phyloP scores from a whole-genome alignment of 2,888 invertebrate species.

The Caenorhabditis japonica region DNA sequence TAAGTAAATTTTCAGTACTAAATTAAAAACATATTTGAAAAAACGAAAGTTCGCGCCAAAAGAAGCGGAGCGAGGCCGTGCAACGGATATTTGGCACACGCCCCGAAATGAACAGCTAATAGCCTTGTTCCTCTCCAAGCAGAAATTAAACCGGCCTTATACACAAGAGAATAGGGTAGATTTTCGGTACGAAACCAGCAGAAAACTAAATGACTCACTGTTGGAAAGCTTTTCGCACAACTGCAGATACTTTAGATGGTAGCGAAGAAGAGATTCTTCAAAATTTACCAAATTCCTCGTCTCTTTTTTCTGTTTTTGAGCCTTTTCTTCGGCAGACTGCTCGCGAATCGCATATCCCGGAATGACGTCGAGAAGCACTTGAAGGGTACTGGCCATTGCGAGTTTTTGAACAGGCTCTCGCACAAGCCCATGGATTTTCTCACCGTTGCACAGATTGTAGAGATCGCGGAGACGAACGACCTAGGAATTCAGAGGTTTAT shows the following conservation, averaged over 20 bases:
- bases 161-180: no score
- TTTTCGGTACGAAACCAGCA: no score
- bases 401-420: conserved; percentile 77
- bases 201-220: conserved; percentile 55
- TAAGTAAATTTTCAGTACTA: background rate
- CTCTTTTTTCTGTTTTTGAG: conserved; percentile 86
- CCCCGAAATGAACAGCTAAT: no score
- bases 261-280: conserved; percentile 86
- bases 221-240: conserved; percentile 82
- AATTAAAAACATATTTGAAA: no score
- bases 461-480: conserved; percentile 77
- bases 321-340: conserved; percentile 81
- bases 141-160: no score
- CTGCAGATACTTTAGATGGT: conserved; percentile 89
- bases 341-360: conserved; percentile 90
- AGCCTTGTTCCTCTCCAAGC: no score
- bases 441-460: conserved; percentile 76
- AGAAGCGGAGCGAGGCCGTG: no score
- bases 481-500: no score
- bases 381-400: conserved; percentile 84
- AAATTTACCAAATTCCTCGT: conserved; percentile 86
- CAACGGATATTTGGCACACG: no score
- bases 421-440: conserved; percentile 77
- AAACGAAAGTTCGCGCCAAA: no score
- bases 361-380: conserved; percentile 89